Evolutionary conservation across 92 coral and sea anemone species (phyloP), one percentile per base, ranked within the genome.

Genomic region (Palythoa grandiflora): DNA sequence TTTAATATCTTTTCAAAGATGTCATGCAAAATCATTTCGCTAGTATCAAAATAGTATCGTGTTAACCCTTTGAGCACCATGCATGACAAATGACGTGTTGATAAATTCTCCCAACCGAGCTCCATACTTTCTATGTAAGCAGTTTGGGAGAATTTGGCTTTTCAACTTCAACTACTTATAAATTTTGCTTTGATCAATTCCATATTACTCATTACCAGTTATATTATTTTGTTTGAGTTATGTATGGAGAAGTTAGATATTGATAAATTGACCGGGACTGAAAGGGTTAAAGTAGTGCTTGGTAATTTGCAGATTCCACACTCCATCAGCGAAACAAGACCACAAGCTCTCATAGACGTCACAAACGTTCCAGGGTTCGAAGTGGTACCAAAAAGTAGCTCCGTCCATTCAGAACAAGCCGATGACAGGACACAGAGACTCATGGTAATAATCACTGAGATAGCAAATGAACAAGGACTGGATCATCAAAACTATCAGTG

Each of bases 401-500:
- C 98, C 3, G 92, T 93, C 1, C 94, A 87, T 38, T 92, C 94
- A 5, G 93, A 89, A 48, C 91, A 89, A n/a, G 78, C 86, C 21
- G 95, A 95, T 73, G 94, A 95, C 60, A 92, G 84, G 9, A 83
- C 91, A 51, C 92, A 87, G 85, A 87, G 77, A 35, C 89, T 97
- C 47, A 87, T 94, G 94, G 68, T 93, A 2, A 63, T 90, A 6
- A 90, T 97, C 36, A 97, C 95, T 2, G 94, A 93, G 51, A 95
- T 97, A 37, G 85, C 99, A 13, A 94, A 93, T 28, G 99, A 97
- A 73, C 84, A 95, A 47, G 99, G 99, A 13, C 88, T 97, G 76
- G 98, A 97, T 80, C 75, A 91, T 74, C 99, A 97, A 88, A 92
- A 97, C 87, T 95, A 95, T 77, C 98, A 97, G 83, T 97, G 99